Percentiles rank a stretch among this genome's conserved stretches.
Evolutionary conservation across 2,113 vertebrate genomes (phyloP).

Genomic region (Albula goreensis): DNA sequence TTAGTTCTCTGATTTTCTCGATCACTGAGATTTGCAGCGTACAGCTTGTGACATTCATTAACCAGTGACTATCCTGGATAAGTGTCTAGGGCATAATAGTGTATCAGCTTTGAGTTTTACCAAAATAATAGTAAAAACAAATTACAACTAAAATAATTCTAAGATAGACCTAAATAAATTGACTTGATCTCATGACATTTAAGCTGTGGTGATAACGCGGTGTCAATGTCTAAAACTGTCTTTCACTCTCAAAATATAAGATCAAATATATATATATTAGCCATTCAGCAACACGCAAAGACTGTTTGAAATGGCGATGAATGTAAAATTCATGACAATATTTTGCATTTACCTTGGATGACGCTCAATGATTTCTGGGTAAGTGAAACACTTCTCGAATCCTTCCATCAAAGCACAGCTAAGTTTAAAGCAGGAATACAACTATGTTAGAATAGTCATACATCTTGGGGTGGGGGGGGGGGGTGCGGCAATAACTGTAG

Average conservation of each 20-base stretch:
- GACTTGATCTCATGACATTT: not conserved
- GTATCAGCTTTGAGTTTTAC: slow-evolving; percentile 16
- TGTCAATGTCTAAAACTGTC: not conserved
- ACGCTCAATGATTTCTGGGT: slow-evolving; percentile 8
- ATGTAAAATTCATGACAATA: not conserved
- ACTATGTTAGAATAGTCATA: not conserved
- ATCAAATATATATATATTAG: not conserved
- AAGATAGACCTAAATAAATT: not conserved
- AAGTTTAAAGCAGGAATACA: not conserved
- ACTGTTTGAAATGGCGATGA: not conserved
- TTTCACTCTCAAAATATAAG: not conserved
- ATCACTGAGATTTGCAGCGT: slow-evolving; percentile 13
- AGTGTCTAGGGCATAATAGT: not conserved
- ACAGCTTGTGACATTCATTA: slow-evolving; percentile 17
- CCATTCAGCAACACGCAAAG: not conserved
- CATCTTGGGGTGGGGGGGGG: not conserved
- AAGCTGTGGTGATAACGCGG: not conserved
- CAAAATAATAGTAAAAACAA: slow-evolving; percentile 9
- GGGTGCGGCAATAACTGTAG: not conserved
- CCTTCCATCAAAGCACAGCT: not conserved
- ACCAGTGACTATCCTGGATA: slow-evolving; percentile 8
- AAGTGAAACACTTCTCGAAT: slow-evolving; percentile 4
- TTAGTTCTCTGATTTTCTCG: not conserved
- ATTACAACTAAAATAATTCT: not conserved
- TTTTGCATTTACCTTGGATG: not conserved